Percentiles rank a stretch among this genome's conserved stretches.
Conservation (phyloP, 1,140 invertebrate species). For the Cydia fagiglandana region DNA sequence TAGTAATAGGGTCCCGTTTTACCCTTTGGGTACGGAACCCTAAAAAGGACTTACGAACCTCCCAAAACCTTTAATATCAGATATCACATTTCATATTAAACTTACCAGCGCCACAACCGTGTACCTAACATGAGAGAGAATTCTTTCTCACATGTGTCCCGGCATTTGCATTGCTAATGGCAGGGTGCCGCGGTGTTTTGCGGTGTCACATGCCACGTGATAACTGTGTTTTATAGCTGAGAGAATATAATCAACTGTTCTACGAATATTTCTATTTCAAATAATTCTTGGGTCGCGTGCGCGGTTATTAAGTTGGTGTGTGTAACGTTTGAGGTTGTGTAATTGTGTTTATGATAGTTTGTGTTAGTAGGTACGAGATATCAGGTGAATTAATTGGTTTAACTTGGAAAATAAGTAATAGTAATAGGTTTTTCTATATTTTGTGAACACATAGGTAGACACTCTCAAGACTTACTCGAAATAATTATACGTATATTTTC, state of each 20-base stretch:
- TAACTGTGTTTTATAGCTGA: slow-evolving; percentile 31
- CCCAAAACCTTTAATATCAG: background rate
- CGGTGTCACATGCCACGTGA: slow-evolving; percentile 24
- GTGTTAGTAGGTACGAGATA: too few species aligned
- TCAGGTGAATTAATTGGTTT: too few species aligned
- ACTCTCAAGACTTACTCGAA: too few species aligned
- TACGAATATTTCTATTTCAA: slow-evolving; percentile 21
- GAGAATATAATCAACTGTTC: slow-evolving; percentile 26
- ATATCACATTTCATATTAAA: slow-evolving; percentile 25
- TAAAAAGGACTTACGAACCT: background rate
- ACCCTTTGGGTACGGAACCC: too few species aligned
- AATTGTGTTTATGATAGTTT: background rate
- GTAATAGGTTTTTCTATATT: too few species aligned
- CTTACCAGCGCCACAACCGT: slow-evolving; percentile 1
- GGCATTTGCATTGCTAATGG: slow-evolving; percentile 29
- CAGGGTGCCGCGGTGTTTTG: slow-evolving; percentile 1
- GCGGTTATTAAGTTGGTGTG: slow-evolving; percentile 8
- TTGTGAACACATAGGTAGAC: too few species aligned
- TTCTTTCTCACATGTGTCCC: slow-evolving; percentile 21
- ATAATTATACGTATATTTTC: too few species aligned
- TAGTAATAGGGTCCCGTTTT: too few species aligned
- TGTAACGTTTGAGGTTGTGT: background rate
- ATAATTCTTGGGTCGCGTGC: slow-evolving; percentile 7
- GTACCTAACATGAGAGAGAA: background rate
- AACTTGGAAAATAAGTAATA: too few species aligned